phyloP scores from a whole-genome alignment of 2,888 invertebrate species.

The Ophion costatus region DNA sequence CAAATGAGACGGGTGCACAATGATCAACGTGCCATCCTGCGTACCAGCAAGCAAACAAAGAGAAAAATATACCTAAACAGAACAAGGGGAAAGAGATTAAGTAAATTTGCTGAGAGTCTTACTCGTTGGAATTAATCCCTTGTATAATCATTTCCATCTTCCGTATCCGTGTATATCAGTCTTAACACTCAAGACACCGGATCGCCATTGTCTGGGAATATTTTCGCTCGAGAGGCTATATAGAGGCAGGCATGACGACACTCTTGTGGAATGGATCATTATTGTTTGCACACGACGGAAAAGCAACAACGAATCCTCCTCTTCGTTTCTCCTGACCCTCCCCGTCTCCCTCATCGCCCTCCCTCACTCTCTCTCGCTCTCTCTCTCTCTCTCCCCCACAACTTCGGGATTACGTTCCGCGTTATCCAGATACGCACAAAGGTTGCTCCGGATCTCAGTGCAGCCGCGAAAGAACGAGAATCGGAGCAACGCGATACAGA shows the following conservation, averaged over 20 bases:
- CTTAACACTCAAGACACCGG: slow-evolving; percentile 23
- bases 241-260: slow-evolving; percentile 22
- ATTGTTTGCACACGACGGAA: slow-evolving; percentile 54
- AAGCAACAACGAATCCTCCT: slow-evolving; percentile 47
- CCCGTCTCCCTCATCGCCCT: not conserved
- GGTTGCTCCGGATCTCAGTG: slow-evolving; percentile 36
- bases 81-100: not conserved
- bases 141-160: slow-evolving; percentile 4
- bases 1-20: too few relatives aligned
- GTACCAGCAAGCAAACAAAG: not conserved
- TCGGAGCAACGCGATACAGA: slow-evolving; percentile 52
- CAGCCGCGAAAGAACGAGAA: slow-evolving; percentile 37
- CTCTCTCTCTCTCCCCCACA: not conserved
- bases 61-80: not conserved
- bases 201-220: slow-evolving; percentile 41
- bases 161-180: not conserved
- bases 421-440: slow-evolving; percentile 62
- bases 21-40: too few relatives aligned
- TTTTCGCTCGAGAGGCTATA: slow-evolving; percentile 32
- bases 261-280: slow-evolving; percentile 51
- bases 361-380: not conserved
- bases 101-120: slow-evolving; percentile 1
- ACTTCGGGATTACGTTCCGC: slow-evolving; percentile 61
- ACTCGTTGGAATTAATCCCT: not conserved
- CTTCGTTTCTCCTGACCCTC: slow-evolving; percentile 16